A percentile compares a stretch with the other conserved stretches of the same genome.
Conservation (phyloP, 2,113 vertebrate species). For the Rhodinocichla rosea region DNA sequence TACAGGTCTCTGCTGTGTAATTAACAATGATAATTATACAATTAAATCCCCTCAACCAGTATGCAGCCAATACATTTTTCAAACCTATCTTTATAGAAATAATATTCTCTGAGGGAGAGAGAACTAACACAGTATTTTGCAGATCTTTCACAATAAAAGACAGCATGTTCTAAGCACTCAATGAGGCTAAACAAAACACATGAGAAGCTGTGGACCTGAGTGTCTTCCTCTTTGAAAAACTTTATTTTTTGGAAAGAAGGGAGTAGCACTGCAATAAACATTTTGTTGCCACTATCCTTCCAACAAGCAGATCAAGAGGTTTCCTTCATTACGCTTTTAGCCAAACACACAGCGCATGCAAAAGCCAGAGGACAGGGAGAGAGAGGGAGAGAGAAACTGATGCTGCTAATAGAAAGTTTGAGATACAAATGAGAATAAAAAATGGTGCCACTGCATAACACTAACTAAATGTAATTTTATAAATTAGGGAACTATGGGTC, state of each 20-base stretch:
- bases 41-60: neutral
- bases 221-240: neutral
- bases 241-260: neutral
- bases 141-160: neutral
- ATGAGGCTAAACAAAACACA: neutral
- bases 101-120: neutral
- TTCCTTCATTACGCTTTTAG: constrained; percentile 63
- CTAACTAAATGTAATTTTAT: neutral
- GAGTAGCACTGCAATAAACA: neutral
- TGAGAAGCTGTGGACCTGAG: neutral
- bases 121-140: neutral
- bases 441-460: neutral
- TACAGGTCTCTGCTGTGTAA: neutral
- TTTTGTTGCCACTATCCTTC: neutral
- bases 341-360: constrained; percentile 54
- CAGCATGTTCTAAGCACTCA: neutral
- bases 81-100: neutral
- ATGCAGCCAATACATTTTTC: neutral
- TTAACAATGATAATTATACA: neutral
- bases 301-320: neutral
- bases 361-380: constrained; percentile 1
- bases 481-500: neutral
- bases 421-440: constrained; percentile 13
- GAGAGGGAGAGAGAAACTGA: neutral
- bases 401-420: neutral